Conservation (phyloP, 2,797 vertebrate genomes). For the Dryobates pubescens region DNA sequence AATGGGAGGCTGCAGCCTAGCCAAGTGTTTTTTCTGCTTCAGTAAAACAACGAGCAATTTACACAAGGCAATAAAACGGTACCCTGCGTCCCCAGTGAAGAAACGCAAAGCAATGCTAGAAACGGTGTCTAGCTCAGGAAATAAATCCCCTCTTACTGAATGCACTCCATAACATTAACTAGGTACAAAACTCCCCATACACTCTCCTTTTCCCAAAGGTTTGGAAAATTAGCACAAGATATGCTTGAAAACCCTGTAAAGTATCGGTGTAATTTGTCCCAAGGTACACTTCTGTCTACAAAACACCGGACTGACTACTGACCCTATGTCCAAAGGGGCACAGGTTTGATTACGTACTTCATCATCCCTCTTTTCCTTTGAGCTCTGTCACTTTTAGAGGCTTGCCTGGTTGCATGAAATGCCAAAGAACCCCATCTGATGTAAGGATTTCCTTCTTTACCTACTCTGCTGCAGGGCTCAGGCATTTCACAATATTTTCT, state of each 20-base stretch:
- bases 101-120: conserved; percentile 43
- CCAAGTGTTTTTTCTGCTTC: conserved; percentile 66
- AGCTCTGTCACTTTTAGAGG: background rate
- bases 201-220: background rate
- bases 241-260: background rate
- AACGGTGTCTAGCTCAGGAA: background rate
- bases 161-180: conserved; percentile 36
- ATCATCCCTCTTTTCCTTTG: background rate
- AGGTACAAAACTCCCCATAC: background rate
- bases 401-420: background rate
- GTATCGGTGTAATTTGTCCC: background rate
- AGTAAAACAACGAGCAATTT: conserved; percentile 59
- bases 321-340: background rate
- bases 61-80: conserved; percentile 30
- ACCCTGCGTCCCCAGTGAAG: background rate
- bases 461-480: background rate
- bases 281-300: background rate
- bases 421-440: rapidly evolving
- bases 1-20: conserved; percentile 27
- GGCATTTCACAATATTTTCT: background rate
- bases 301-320: background rate
- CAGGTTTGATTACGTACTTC: background rate
- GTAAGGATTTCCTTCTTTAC: background rate
- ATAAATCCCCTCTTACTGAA: conserved; percentile 27
- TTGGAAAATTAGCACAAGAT: background rate